Base-by-base conservation (phyloP, 2,888 invertebrate species). In the Apoderus coryli region DNA sequence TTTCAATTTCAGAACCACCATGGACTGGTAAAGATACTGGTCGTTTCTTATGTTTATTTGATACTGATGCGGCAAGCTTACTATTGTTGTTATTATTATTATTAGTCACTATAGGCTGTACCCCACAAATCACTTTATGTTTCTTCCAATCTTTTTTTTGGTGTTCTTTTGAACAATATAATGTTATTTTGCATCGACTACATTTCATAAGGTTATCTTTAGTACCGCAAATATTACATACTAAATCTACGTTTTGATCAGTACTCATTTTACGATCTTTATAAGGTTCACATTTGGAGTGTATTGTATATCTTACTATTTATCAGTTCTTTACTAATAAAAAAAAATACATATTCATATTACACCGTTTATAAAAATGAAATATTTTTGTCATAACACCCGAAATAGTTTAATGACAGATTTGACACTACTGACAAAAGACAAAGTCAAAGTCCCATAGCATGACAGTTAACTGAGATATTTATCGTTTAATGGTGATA, bases 161-260 rank as follows among this genome's bases (percentile, higher is more conserved):
- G 54, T 86, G 85, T 39, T 73, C 74, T 44, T 71, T 76, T 36
- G 73, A 76, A 59, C 85, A 86, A 57, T 86, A 86, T 56, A 72
- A 76, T 29, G 71, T 65, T 36, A 57, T 59, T 50, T 76, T 74
- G 55, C 86, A 86, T 44, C 76, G 69, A 42, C 72, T 69, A 58
- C 85, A 85, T 45, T 79, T 69, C 39, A 73, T 60, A 45, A 78
- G 58, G 44, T 71, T 69, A 47, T 68, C 65, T 44, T 54, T 59
- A 39, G 47, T 48, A 38, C 68, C 66, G 57, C 80, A 38, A 16
- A 38, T 30, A 23, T 30, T 31, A 34, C 37, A 39, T 34, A 31
- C 22, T 14, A 27, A 27, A 14, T 14, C 15, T 22, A 26, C 26
- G 10, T 16, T 19, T 22, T 24, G 14, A 27, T 45, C 41, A 43